These are phyloP conservation scores for Petromus typicus DNA, from an alignment of 2,113 vertebrate genomes.

Conservation along the genomic window DNA sequence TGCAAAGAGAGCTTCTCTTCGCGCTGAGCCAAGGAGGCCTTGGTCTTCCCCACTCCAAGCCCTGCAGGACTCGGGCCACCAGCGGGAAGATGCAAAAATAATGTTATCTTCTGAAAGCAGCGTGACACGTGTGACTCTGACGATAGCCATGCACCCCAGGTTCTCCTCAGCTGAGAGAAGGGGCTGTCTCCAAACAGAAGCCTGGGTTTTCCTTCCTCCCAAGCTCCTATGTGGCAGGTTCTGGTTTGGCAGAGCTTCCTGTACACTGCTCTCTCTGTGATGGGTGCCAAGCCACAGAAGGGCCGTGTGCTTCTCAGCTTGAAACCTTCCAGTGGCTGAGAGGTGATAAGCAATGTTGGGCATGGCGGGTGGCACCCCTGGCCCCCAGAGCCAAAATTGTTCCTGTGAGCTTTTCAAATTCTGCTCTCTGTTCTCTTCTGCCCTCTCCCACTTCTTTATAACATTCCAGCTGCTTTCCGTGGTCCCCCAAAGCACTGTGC, in stretches of 20 bases:
- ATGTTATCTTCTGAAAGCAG: background rate
- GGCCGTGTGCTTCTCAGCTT: background rate
- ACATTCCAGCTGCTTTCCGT: fast-evolving
- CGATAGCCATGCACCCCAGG: fast-evolving
- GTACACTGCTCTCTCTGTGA: background rate
- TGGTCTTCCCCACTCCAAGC: background rate
- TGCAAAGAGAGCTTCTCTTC: background rate
- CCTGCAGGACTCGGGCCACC: background rate
- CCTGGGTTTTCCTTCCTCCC: background rate
- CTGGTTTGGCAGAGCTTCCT: background rate
- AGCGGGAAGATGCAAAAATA: background rate
- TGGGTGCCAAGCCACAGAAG: no score
- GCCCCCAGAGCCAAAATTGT: background rate
- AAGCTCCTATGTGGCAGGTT: background rate
- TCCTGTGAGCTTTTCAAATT: background rate
- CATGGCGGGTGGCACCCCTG: fast-evolving
- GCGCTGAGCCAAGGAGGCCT: background rate
- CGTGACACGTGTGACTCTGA: background rate
- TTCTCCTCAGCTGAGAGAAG: background rate
- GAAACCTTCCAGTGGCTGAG: fast-evolving
- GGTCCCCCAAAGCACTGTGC: background rate
- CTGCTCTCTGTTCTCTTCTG: no score
- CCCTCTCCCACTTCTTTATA: fast-evolving
- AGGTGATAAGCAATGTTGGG: background rate
- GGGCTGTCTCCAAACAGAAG: no score